These are phyloP conservation scores for Dryococelus australis DNA, from an alignment of 2,888 invertebrate genomes.

Conservation along the genomic window DNA sequence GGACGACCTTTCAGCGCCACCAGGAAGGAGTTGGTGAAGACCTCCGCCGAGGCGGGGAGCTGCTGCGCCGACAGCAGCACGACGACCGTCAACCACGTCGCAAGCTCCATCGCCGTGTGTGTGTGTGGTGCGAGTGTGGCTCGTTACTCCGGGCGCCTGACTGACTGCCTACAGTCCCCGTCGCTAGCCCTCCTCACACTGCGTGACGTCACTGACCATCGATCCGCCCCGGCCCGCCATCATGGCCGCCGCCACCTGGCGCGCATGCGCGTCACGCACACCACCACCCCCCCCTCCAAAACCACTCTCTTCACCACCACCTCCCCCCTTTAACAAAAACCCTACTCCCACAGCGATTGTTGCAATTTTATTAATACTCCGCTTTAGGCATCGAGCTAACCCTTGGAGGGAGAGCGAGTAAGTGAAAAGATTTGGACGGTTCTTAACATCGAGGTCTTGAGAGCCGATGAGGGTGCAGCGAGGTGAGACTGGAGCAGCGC, in stretches of 20 bases:
- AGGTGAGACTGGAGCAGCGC: too few species aligned
- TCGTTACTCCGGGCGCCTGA: not conserved
- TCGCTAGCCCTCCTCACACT: not conserved
- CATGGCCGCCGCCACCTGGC: constrained; percentile 1
- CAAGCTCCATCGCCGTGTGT: not conserved
- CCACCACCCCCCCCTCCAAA: too few species aligned
- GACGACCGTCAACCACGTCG: not conserved
- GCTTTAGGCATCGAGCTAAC: too few species aligned
- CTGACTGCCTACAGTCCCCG: not conserved
- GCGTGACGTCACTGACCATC: not conserved
- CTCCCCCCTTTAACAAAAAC: too few species aligned
- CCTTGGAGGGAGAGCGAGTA: too few species aligned
- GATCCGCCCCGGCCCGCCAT: not conserved
- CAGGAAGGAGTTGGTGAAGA: constrained; percentile 96
- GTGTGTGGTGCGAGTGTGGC: not conserved
- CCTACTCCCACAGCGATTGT: too few species aligned
- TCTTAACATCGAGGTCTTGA: too few species aligned
- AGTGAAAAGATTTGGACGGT: too few species aligned
- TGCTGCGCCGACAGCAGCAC: not conserved
- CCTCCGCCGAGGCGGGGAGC: constrained; percentile 60
- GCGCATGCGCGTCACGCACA: not conserved
- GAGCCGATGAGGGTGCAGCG: too few species aligned
- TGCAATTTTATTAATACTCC: too few species aligned
- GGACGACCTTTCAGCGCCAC: constrained; percentile 86
- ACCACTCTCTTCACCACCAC: too few species aligned